These are phyloP conservation scores for Oreohelix idahoensis DNA, from an alignment of 1,140 invertebrate genomes.

Conservation along the genomic window DNA sequence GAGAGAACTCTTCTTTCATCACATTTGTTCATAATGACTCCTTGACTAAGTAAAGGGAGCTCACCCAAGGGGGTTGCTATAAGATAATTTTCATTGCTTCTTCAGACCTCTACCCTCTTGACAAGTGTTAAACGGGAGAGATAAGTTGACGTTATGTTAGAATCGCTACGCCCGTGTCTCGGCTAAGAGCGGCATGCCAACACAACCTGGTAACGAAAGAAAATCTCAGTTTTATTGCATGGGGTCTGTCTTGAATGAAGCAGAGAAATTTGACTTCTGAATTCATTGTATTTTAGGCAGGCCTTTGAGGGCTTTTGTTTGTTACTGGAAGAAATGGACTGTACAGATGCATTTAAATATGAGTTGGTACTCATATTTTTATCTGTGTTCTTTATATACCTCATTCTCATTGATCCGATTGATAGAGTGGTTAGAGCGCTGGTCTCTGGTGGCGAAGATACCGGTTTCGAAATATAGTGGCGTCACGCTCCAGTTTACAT, in stretches of 20 bases:
- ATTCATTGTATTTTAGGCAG: too few species aligned
- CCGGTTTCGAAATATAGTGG: too few species aligned
- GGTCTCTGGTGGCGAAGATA: too few species aligned
- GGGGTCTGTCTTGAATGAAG: neutral
- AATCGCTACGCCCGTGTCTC: neutral
- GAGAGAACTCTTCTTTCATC: neutral
- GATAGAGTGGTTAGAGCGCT: too few species aligned
- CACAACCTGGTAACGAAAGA: neutral
- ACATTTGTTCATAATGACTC: neutral
- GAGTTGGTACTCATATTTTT: too few species aligned
- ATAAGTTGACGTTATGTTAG: neutral
- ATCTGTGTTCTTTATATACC: too few species aligned
- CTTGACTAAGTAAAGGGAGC: neutral
- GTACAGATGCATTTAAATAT: too few species aligned
- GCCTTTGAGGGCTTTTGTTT: too few species aligned
- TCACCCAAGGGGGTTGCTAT: neutral
- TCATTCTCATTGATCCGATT: too few species aligned
- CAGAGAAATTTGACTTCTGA: too few species aligned
- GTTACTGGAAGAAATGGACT: too few species aligned
- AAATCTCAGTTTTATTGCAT: neutral
- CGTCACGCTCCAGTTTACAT: too few species aligned
- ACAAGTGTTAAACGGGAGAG: neutral
- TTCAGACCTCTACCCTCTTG: neutral
- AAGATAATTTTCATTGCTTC: slow-evolving; percentile 15
- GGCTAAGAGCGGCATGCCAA: neutral